Conservation (phyloP, 2,888 invertebrate species). For the Hyalella azteca region DNA sequence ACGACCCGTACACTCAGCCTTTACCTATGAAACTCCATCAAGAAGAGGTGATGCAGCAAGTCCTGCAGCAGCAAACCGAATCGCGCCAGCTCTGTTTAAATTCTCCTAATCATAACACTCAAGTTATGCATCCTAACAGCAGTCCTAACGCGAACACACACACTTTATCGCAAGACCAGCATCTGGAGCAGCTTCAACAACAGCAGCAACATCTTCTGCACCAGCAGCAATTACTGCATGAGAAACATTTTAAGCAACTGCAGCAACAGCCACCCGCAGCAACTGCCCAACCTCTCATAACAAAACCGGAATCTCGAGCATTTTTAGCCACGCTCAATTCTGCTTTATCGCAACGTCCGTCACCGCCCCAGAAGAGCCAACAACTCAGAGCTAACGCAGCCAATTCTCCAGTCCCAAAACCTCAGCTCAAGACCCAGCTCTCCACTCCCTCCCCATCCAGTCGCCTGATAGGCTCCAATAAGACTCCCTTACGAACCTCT, state of each 20-base stretch:
- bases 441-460: neutral
- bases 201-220: slow-evolving; percentile 35
- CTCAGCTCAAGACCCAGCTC: neutral
- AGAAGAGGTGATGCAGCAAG: slow-evolving; percentile 10
- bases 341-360: slow-evolving; percentile 47
- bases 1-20: slow-evolving; percentile 35
- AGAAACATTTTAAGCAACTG: slow-evolving; percentile 22
- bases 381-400: neutral
- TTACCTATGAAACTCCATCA: slow-evolving; percentile 35
- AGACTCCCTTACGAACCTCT: neutral
- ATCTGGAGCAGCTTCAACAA: slow-evolving; percentile 13
- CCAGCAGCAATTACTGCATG: slow-evolving; percentile 26
- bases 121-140: neutral
- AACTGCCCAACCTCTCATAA: neutral
- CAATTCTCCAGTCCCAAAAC: slow-evolving; percentile 2
- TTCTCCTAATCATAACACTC: slow-evolving; percentile 30
- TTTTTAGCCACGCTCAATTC: slow-evolving; percentile 48
- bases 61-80: slow-evolving; percentile 17
- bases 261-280: slow-evolving; percentile 13
- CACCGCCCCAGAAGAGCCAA: slow-evolving; percentile 7
- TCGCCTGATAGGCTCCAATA: neutral
- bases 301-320: slow-evolving; percentile 43
- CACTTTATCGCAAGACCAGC: neutral
- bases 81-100: neutral
- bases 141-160: slow-evolving; percentile 35